Base-by-base conservation (phyloP, 2,113 vertebrate species). In the Tachuris rubrigastra region DNA sequence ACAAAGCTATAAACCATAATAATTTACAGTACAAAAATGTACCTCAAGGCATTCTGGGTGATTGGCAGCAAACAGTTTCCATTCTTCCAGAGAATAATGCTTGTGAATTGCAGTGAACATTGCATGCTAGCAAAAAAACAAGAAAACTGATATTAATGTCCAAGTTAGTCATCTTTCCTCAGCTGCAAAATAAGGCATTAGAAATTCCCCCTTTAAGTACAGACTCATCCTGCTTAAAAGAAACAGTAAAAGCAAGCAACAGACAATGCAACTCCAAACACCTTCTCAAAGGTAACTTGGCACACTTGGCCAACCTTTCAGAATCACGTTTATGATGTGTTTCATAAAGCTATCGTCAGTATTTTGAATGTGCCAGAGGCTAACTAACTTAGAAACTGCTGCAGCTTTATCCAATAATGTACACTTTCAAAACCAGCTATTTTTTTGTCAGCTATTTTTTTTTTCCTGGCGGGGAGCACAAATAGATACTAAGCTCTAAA, bases 71-170 rank as follows among this genome's bases (percentile, higher is more conserved):
- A 99, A 99, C 59, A 96, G 96, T 95, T 99, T 99, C 99, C 99
- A 99, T 91, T 99, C 98, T 80, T 99, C 99, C 93, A 99, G 87
- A 85, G 98, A 97, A 97, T 99, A 99, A 97, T 99, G 99, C 95
- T 99, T 99, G 80, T 99, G 99, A 94, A 99, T 98, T 74, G 99
- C 98, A 85, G 99, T 99, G 96, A 99, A 99, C 97, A 99, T 98
- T 18, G 98, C 98, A 97, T 99, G 98, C 99, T 99, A 91, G 94
- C 72, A 97, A 95, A 98, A 77, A 77, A 96, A 63, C 13, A 78
- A 86, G 62, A 89, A 81, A 93, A 77, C 58, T 41, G 33, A 17
- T 92, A 37, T 97, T 73, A 98, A 92, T 66, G 46, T 19, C 59
- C 37, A 25, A 41, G 50, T 60, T 58, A 75, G 49, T 35, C 42